A percentile compares a stretch with the other conserved stretches of the same genome.
Conservation (phyloP, 2,888 invertebrate species). For the Xanthia togata region DNA sequence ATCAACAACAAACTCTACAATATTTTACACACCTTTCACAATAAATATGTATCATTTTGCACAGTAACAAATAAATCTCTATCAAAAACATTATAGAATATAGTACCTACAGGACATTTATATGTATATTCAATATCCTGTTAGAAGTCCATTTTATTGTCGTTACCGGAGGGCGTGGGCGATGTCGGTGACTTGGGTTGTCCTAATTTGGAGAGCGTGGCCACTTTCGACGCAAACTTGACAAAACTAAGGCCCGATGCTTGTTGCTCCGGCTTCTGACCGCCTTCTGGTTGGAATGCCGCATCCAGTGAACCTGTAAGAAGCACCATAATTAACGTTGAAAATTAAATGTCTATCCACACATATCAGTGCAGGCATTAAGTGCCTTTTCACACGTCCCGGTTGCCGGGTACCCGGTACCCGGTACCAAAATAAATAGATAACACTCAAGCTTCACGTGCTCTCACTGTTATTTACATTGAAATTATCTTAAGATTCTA, state of each 20-base stretch:
- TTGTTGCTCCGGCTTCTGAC: constrained; percentile 83
- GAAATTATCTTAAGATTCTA: neutral
- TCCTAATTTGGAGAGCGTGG: constrained; percentile 83
- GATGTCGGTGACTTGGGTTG: constrained; percentile 84
- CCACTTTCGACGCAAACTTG: constrained; percentile 86
- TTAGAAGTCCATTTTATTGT: constrained; percentile 84
- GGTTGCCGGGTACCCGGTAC: no score
- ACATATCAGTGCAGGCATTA: neutral
- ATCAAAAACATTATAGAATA: constrained; percentile 22
- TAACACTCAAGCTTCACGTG: no score
- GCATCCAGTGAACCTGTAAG: constrained; percentile 84
- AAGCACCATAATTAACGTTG: neutral
- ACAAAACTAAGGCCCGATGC: constrained; percentile 83
- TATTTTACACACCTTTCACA: constrained; percentile 1
- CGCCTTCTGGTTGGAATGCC: constrained; percentile 80
- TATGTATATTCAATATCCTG: neutral
- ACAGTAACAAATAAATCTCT: constrained; percentile 10
- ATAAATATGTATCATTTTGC: neutral
- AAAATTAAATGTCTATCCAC: neutral
- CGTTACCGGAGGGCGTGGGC: constrained; percentile 77
- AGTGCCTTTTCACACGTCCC: no score
- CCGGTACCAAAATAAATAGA: neutral
- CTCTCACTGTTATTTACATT: neutral
- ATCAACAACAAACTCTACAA: neutral
- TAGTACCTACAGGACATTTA: neutral